phyloP scores from a whole-genome alignment of 2,113 vertebrate genomes.

The Cryptotis parvus region DNA sequence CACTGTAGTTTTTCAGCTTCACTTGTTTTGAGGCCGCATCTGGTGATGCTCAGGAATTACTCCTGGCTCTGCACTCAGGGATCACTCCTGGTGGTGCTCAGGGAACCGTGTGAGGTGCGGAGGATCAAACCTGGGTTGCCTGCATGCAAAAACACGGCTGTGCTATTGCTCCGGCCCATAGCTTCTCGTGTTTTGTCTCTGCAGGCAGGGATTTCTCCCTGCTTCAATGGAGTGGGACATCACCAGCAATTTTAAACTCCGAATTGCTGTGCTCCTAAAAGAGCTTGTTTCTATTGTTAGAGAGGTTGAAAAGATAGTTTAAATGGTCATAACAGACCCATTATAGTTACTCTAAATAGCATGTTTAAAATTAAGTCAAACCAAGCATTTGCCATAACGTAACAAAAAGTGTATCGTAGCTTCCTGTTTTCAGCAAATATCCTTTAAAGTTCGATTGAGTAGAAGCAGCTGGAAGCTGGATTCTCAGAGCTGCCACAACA shows the following conservation, averaged over 20 bases:
- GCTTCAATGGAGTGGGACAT: background rate
- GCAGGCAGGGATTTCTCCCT: background rate
- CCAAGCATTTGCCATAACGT: background rate
- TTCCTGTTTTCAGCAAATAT: background rate
- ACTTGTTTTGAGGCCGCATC: no score
- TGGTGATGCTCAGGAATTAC: no score
- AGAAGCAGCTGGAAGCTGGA: background rate
- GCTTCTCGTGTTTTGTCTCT: no score
- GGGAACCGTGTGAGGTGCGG: no score
- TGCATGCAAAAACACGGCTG: no score
- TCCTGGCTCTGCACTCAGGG: no score
- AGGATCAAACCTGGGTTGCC: no score
- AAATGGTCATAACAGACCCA: background rate
- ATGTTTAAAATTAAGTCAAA: background rate
- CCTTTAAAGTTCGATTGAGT: background rate
- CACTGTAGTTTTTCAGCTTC: no score
- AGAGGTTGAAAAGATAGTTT: constrained; percentile 6
- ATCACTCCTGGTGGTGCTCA: no score
- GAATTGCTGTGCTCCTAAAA: background rate
- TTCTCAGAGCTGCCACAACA: no score
- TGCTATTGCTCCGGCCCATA: no score
- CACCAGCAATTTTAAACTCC: background rate
- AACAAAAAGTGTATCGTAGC: background rate
- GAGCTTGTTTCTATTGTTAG: background rate
- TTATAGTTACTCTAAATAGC: background rate